Evolutionary conservation across 2,797 vertebrate species (phyloP).

Genomic region (Amniataba percoides): DNA sequence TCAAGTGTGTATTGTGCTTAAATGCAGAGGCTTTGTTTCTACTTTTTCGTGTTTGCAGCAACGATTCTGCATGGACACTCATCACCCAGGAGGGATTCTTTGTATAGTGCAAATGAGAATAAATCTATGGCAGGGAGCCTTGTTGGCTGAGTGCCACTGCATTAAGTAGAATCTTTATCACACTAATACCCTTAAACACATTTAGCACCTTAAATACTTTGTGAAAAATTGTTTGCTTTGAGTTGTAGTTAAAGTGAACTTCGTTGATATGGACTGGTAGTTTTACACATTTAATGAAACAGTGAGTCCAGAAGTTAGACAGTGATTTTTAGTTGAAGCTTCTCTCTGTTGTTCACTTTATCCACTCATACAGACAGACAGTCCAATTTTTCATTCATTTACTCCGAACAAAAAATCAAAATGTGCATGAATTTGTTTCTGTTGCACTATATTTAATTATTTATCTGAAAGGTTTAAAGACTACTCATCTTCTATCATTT

Average conservation of each 20-base stretch:
- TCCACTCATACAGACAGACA: neutral
- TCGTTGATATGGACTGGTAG: neutral
- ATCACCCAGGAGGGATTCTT: constrained; percentile 8
- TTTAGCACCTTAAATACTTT: neutral
- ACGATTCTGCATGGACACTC: neutral
- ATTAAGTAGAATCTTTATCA: neutral
- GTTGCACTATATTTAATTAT: neutral
- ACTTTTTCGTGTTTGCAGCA: constrained; percentile 14
- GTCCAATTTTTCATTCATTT: neutral
- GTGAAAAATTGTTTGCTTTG: neutral
- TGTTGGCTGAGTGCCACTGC: neutral
- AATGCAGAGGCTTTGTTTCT: neutral
- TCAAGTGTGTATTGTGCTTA: neutral
- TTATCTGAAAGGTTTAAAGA: neutral
- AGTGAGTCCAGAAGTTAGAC: neutral
- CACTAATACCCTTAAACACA: neutral
- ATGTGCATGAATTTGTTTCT: neutral
- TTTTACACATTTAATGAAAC: neutral
- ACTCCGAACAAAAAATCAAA: neutral
- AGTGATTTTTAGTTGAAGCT: neutral
- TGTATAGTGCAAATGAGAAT: constrained; percentile 18
- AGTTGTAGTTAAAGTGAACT: neutral
- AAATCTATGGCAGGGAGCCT: neutral
- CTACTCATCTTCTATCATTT: neutral
- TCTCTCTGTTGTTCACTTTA: neutral